Evolutionary conservation across 2,888 invertebrate genomes (phyloP).

Genomic region (Megaustenia siamemsis): DNA sequence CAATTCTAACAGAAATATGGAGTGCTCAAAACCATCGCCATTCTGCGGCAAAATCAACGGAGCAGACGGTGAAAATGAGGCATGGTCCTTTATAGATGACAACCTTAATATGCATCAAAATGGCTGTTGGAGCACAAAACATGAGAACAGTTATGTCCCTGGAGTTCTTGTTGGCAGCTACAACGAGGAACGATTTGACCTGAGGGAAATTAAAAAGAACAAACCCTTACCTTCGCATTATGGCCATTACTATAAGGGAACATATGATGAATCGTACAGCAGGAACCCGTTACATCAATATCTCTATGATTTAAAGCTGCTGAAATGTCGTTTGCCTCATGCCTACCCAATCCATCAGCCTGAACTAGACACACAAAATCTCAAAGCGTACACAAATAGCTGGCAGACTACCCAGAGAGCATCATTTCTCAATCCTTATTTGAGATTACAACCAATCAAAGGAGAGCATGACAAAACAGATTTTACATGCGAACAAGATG

Average conservation of each 20-base stretch:
- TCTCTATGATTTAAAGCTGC: conserved; percentile 72
- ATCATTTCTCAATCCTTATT: conserved; percentile 72
- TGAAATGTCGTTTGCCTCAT: conserved; percentile 73
- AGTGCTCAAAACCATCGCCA: conserved; percentile 49
- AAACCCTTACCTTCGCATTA: conserved; percentile 77
- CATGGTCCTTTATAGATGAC: conserved; percentile 74
- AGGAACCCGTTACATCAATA: conserved; percentile 64
- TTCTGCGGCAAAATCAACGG: conserved; percentile 72
- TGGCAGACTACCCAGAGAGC: conserved; percentile 77
- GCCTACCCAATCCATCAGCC: conserved; percentile 78
- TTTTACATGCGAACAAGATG: neutral
- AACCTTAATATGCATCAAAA: conserved; percentile 72
- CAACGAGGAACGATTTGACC: conserved; percentile 76
- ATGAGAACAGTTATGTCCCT: conserved; percentile 71
- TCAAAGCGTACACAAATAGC: conserved; percentile 74
- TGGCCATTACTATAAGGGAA: conserved; percentile 75
- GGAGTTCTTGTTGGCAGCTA: conserved; percentile 77
- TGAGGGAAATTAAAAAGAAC: conserved; percentile 66
- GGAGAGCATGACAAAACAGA: conserved; percentile 27
- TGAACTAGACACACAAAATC: conserved; percentile 70
- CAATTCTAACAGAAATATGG: neutral
- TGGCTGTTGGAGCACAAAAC: conserved; percentile 76
- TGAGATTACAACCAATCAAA: conserved; percentile 65
- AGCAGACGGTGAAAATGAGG: conserved; percentile 72
- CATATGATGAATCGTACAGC: conserved; percentile 72